Conservation (phyloP, 2,113 vertebrate genomes). For the Microcebus lehilahytsara region DNA sequence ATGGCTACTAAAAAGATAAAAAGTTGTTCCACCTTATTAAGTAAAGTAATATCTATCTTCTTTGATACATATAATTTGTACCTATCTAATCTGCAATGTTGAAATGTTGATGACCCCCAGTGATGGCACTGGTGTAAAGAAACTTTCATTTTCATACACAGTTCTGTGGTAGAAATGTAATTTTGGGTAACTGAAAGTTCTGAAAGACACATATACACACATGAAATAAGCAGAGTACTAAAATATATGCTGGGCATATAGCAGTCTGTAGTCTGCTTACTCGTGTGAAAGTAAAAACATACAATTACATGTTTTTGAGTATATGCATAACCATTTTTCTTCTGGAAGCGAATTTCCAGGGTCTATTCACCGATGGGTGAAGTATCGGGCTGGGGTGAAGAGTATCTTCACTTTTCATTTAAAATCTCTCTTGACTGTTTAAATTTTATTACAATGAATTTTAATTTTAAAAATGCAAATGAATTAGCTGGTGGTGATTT, state of each 20-base stretch:
- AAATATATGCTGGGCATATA: background rate
- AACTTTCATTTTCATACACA: background rate
- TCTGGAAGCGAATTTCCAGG: background rate
- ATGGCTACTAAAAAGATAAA: background rate
- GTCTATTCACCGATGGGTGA: background rate
- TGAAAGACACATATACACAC: background rate
- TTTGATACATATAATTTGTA: background rate
- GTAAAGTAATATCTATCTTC: background rate
- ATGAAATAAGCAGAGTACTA: background rate
- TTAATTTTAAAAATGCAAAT: background rate
- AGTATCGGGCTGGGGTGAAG: background rate
- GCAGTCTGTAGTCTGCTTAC: background rate
- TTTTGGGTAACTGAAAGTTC: background rate
- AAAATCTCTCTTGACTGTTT: background rate
- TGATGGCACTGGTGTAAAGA: background rate
- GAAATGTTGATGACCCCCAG: background rate
- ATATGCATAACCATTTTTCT: background rate
- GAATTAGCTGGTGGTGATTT: background rate
- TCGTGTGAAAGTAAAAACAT: background rate
- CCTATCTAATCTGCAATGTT: background rate
- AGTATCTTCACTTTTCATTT: background rate
- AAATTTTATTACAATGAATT: background rate
- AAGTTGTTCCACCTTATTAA: background rate
- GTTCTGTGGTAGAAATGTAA: background rate
- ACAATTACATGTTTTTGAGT: background rate